These are phyloP conservation scores for Drosophila kepulauana DNA, from an alignment of 1,140 invertebrate genomes.

Conservation along the genomic window DNA sequence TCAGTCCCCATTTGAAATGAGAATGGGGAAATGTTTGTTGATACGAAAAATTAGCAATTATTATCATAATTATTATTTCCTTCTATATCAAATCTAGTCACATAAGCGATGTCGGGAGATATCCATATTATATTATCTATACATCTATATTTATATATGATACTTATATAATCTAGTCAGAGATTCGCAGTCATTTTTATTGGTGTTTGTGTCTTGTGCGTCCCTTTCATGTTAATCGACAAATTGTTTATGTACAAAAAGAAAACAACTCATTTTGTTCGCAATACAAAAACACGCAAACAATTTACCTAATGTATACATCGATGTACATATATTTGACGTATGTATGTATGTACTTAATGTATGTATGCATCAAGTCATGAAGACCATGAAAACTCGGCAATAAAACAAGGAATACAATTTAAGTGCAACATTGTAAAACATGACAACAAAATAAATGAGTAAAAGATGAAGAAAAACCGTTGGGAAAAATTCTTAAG, in stretches of 20 bases:
- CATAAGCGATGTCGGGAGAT: constrained; percentile 42
- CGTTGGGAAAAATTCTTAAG: constrained; percentile 36
- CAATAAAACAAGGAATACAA: constrained; percentile 67
- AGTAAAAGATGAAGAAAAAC: constrained; percentile 35
- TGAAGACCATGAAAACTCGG: constrained; percentile 45
- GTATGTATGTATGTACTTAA: constrained; percentile 8
- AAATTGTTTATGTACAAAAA: constrained; percentile 44
- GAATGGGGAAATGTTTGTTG: constrained; percentile 52
- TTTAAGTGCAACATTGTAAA: constrained; percentile 84
- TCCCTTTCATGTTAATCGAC: constrained; percentile 47
- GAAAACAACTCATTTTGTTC: constrained; percentile 10
- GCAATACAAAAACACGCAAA: constrained; percentile 71
- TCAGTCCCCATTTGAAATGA: constrained; percentile 48
- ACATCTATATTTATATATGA: constrained; percentile 39
- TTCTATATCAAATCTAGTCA: constrained; percentile 54
- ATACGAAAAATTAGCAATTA: constrained; percentile 77
- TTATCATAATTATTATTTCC: constrained; percentile 52
- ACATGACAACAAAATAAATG: constrained; percentile 67
- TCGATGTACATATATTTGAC: constrained; percentile 11
- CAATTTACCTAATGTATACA: constrained; percentile 62
- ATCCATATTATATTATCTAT: constrained; percentile 2
- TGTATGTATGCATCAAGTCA: constrained; percentile 37
- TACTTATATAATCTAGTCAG: constrained; percentile 59
- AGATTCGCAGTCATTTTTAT: constrained; percentile 61
- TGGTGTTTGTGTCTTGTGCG: constrained; percentile 72